Base-by-base conservation (phyloP, 2,113 vertebrate genomes). In the Otus sunia region DNA sequence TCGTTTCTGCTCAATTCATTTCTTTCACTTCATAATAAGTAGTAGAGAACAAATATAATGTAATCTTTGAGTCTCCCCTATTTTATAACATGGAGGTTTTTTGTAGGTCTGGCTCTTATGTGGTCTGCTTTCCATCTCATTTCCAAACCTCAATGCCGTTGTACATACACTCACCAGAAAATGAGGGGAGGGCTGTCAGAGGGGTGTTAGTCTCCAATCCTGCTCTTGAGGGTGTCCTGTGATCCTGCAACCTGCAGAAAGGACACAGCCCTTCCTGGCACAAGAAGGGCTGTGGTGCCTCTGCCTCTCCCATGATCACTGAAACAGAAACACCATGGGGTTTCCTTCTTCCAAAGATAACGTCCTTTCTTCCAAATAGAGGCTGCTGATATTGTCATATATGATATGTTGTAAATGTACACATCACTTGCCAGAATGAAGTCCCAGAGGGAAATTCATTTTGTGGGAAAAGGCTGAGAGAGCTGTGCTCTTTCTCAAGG, bases 401-500 rank as follows among this genome's bases (percentile, higher is more conserved):
- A 66, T 2, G 67, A 36, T 67, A 62, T 12, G 3, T 17, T 60
- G 32, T 78, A 94, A 94, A 95, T 91, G 53, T 82, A 63, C 84
- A 58, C 49, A 64, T 81, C 37, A 19, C 15, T 3, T 17, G 56
- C 76, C 91, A 72, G 73, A 85, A 64, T 16, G 34, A 81, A 75
- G 27, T 92, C 96, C 75, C 95, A 91, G n/a, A 85, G 60, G 94
- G 78, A 53, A 92, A 78, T 84, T 78, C 0, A 12, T 89, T 94
- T 94, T 85, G 92, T 97, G 96, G 94, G 95, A 97, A 97, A 97
- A 64, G 11, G 41, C 53, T 91, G 76, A 78, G 6, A 88, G 34
- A 68, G 27, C 66, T 72, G 23, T 66, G 25, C 14, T 94, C 12
- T 89, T 91, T 94, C 94, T 94, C 91, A 17, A 66, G 94, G 80